Evolutionary conservation across 2,113 vertebrate genomes (phyloP).

Genomic region (Clarias macrocephalus): DNA sequence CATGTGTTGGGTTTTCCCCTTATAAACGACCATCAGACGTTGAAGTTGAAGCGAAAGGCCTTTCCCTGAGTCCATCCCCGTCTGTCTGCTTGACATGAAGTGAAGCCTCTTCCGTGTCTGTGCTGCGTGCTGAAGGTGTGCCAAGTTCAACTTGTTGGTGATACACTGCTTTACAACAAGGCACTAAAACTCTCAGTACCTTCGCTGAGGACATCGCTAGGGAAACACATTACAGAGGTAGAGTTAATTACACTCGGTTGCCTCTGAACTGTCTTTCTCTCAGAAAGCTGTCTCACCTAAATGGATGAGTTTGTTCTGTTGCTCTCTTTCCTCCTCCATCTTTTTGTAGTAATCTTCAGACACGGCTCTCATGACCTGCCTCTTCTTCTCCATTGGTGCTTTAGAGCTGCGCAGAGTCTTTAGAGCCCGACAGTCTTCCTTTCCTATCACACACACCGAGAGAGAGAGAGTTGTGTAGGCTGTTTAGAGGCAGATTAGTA

Average conservation of each 20-base stretch:
- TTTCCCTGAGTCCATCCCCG: background rate
- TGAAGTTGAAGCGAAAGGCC: constrained; percentile 87
- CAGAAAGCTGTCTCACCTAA: constrained; percentile 67
- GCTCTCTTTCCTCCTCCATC: constrained; percentile 83
- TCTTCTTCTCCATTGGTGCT: constrained; percentile 85
- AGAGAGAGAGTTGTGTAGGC: background rate
- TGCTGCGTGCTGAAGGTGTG: constrained; percentile 20
- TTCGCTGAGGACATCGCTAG: constrained; percentile 79
- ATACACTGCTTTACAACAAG: constrained; percentile 70
- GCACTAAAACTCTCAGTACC: constrained; percentile 70
- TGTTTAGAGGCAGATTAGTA: background rate
- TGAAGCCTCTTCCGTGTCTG: background rate
- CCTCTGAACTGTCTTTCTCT: constrained; percentile 10
- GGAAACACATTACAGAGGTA: background rate
- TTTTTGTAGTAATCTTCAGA: constrained; percentile 89
- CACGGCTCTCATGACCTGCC: constrained; percentile 87
- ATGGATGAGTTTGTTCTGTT: constrained; percentile 79
- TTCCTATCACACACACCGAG: constrained; percentile 66
- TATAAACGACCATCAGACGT: constrained; percentile 63
- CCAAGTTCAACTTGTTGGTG: constrained; percentile 62
- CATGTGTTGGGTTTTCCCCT: background rate
- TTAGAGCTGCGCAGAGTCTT: constrained; percentile 80
- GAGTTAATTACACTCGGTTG: background rate
- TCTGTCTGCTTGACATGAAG: background rate
- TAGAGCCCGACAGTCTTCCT: constrained; percentile 78